Percentiles rank a stretch among this genome's conserved stretches.
phyloP scores from a whole-genome alignment of 2,888 invertebrate species.

The Gari tellinella region DNA sequence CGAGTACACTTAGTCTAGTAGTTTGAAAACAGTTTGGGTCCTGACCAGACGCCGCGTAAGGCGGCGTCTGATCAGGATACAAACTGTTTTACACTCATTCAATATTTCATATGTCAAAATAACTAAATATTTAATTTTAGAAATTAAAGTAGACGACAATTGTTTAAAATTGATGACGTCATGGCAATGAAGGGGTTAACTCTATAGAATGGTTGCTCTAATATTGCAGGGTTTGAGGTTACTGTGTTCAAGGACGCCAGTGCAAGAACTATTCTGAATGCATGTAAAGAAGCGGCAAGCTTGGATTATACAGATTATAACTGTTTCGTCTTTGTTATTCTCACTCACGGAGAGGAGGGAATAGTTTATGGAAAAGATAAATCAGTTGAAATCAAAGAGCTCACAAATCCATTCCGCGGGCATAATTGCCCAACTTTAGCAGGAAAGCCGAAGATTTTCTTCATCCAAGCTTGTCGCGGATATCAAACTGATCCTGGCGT shows the following conservation, averaged over 20 bases:
- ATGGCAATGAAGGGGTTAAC: no score
- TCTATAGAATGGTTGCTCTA: no score
- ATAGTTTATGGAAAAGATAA: constrained; percentile 60
- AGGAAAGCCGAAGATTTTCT: constrained; percentile 65
- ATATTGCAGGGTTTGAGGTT: constrained; percentile 44
- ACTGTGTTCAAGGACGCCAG: constrained; percentile 11
- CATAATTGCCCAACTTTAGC: constrained; percentile 56
- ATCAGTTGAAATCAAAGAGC: constrained; percentile 43
- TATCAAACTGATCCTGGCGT: constrained; percentile 47
- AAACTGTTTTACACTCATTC: no score
- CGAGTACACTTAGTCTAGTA: no score
- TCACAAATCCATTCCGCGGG: constrained; percentile 34
- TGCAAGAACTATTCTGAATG: constrained; percentile 19
- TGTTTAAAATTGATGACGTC: no score
- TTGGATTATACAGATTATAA: constrained; percentile 48
- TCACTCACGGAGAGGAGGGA: constrained; percentile 62
- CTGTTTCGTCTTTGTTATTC: constrained; percentile 60
- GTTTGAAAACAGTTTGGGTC: no score
- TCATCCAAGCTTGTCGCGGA: constrained; percentile 67
- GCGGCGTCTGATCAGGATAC: no score
- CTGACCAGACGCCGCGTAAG: no score
- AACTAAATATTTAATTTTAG: no score
- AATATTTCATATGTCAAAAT: no score
- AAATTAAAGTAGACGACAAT: no score
- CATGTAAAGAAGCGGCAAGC: constrained; percentile 38